Conservation (phyloP, 1,140 invertebrate genomes). For the Atta texana region DNA sequence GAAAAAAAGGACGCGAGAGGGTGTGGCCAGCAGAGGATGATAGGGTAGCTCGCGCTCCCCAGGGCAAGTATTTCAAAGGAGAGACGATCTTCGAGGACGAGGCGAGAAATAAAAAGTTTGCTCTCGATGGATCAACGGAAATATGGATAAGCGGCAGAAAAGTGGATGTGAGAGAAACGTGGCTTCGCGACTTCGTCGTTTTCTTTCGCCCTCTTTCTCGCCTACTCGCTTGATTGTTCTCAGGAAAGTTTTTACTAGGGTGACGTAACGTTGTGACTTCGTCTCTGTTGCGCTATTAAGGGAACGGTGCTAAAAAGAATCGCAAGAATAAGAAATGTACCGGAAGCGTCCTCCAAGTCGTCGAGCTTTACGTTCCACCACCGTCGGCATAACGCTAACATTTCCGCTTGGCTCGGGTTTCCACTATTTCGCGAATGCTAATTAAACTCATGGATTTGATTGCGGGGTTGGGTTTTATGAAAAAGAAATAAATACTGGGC, state of each 20-base stretch:
- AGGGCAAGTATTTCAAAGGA: constrained; percentile 58
- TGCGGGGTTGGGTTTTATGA: constrained; percentile 1
- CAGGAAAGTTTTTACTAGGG: constrained; percentile 37
- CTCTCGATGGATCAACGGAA: constrained; percentile 59
- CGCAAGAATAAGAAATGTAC: not conserved
- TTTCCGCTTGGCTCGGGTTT: not conserved
- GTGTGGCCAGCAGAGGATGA: constrained; percentile 35
- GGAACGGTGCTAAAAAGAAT: constrained; percentile 15
- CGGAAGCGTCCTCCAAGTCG: constrained; percentile 25
- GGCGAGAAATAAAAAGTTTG: constrained; percentile 56
- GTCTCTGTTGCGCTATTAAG: constrained; percentile 35
- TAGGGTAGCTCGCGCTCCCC: constrained; percentile 32
- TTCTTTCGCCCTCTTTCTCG: not conserved
- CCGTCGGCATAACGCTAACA: not conserved
- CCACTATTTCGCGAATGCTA: constrained; percentile 51
- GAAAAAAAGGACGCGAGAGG: constrained; percentile 57
- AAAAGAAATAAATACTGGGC: constrained; percentile 56
- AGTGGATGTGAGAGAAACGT: constrained; percentile 22
- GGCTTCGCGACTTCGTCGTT: not conserved
- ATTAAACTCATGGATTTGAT: constrained; percentile 26
- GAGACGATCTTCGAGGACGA: constrained; percentile 59
- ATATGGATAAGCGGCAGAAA: constrained; percentile 57
- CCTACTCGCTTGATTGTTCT: constrained; percentile 30
- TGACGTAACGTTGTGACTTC: constrained; percentile 23
- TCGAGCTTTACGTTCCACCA: constrained; percentile 6